These are phyloP conservation scores for Pristionchus mayeri DNA, from an alignment of 2,888 invertebrate species.

Conservation along the genomic window DNA sequence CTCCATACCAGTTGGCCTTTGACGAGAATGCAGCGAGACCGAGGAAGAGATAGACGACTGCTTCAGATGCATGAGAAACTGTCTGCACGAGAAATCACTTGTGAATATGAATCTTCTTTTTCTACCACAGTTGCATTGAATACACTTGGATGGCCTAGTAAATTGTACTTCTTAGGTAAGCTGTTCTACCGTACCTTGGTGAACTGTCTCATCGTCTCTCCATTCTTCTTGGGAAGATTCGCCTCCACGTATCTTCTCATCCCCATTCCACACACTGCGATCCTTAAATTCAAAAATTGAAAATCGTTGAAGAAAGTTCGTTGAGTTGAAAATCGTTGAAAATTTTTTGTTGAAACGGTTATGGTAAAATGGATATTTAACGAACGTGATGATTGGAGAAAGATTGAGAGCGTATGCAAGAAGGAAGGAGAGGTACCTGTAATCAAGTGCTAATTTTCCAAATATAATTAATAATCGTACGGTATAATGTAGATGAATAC, in stretches of 20 bases:
- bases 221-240: constrained; percentile 96
- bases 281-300: constrained; percentile 80
- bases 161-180: no score
- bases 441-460: not conserved
- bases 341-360: no score
- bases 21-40: constrained; percentile 89
- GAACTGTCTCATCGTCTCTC: constrained; percentile 96
- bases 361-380: no score
- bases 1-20: not conserved
- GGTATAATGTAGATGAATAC: constrained; percentile 98
- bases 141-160: no score
- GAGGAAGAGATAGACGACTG: constrained; percentile 89
- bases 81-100: constrained; percentile 85
- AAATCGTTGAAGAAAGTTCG: not conserved
- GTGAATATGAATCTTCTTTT: no score
- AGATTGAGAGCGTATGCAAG: constrained; percentile 93
- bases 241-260: constrained; percentile 98
- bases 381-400: constrained; percentile 98
- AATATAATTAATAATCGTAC: constrained; percentile 81
- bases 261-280: constrained; percentile 96
- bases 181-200: constrained; percentile 82
- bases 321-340: no score
- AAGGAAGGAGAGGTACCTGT: constrained; percentile 83
- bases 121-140: no score
- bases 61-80: constrained; percentile 96